Percentiles rank a stretch among this genome's conserved stretches.
These are phyloP conservation scores for Clepsis dumicolana DNA, from an alignment of 2,888 invertebrate species.

Conservation along the genomic window DNA sequence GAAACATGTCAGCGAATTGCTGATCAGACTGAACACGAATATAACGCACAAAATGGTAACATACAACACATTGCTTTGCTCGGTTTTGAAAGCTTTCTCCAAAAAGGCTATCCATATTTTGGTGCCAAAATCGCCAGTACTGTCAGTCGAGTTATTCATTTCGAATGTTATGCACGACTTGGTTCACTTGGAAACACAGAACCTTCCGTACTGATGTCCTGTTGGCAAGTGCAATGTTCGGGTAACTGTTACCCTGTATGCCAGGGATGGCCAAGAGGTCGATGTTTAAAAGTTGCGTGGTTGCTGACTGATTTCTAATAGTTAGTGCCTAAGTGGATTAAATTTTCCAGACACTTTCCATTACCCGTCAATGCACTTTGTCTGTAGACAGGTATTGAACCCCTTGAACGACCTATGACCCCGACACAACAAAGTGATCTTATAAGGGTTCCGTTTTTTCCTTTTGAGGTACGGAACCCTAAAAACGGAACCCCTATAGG, in stretches of 20 bases:
- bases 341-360: not conserved
- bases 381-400: not conserved
- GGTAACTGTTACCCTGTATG: not conserved
- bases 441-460: too few species aligned
- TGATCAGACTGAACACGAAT: not conserved
- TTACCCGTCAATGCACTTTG: not conserved
- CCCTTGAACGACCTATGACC: too few species aligned
- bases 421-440: too few species aligned
- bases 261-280: too few species aligned
- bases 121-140: not conserved
- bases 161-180: not conserved
- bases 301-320: constrained; percentile 1
- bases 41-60: not conserved
- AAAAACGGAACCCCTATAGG: too few species aligned
- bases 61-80: not conserved
- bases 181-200: not conserved
- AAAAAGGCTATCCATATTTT: not conserved
- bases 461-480: too few species aligned
- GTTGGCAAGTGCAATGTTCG: not conserved
- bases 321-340: not conserved
- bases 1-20: not conserved
- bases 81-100: not conserved
- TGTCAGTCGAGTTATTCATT: constrained; percentile 3
- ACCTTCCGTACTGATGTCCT: not conserved
- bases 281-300: too few species aligned